Base-by-base conservation (phyloP, 2,888 invertebrate species). In the Chrysotoxum bicinctum region DNA sequence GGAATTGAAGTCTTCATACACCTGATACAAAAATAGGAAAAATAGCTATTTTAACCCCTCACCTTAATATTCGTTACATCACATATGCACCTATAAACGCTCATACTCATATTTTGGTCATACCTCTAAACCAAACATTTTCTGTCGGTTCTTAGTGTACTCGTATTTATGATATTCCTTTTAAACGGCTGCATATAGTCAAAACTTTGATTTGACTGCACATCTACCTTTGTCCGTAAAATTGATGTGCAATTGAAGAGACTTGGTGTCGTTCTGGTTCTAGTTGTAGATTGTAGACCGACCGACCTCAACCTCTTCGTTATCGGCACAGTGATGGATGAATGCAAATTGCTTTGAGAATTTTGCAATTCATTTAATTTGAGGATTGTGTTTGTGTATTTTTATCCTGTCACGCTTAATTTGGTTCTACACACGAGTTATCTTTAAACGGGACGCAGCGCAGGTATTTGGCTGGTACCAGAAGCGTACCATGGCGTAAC, bases 401-500 rank as follows among this genome's bases (percentile, higher is more conserved):
- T 68, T 66, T 74, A 69, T 72, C 68, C 78, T 62, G 69, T 64
- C 74, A 74, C 32, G 64, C 62, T 83, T 79, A 73, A 78, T 82
- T 82, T 68, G 60, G 48, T 54, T 64, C 56, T 54, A 48, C 82
- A 56, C 54, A 40, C 54, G 52, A 45, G 73, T 54, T 73, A 62
- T 68, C 60, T 68, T 16, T 48, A 69, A 43, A 43, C 14, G 37
- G 19, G 12, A 19, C 40, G 52, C 26, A 26, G 26, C 16, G 19
- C 9, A 26, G 23, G n/a, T 58, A 3, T 14, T 40, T 16, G 10
- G 26, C 19, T 56, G 35, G 16, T 54, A 32, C 30, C 16, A 5
- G 8, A 3, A 21, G n/a, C 43, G 35, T 50, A 50, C 50, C 35
- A 69, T 30, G 40, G 26, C 94, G 94, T 74, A 94, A 94, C 89